These are phyloP conservation scores for Acomys russatus DNA, from an alignment of 2,797 vertebrate genomes.

Conservation along the genomic window DNA sequence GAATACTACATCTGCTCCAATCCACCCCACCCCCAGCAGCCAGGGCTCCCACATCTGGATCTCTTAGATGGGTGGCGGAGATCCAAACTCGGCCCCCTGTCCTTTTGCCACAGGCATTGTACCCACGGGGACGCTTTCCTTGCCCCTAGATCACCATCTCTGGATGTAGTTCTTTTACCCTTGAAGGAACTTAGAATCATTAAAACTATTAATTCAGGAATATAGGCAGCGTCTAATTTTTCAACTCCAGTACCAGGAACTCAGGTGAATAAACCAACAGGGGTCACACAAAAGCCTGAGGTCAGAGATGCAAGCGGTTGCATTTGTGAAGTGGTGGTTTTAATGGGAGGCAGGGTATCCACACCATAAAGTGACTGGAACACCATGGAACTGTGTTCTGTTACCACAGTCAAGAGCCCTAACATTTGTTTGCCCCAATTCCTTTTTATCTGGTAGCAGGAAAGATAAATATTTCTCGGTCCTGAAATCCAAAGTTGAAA, in stretches of 20 bases:
- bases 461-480: constrained; percentile 57
- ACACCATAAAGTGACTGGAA: not conserved
- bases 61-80: too few species aligned
- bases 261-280: constrained; percentile 32
- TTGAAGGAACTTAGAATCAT: constrained; percentile 8
- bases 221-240: not conserved
- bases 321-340: not conserved
- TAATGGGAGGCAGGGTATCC: not conserved
- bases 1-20: not conserved
- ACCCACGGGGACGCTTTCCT: not conserved
- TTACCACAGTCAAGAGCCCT: not conserved
- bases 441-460: constrained; percentile 41
- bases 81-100: not conserved
- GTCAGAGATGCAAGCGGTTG: not conserved
- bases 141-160: not conserved
- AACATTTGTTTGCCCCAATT: not conserved
- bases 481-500: constrained; percentile 39
- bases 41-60: not conserved
- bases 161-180: not conserved
- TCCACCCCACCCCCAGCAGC: not conserved
- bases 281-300: not conserved
- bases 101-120: not conserved
- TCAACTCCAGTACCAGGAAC: not conserved
- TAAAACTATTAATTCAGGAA: constrained; percentile 16
- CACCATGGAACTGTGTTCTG: constrained; percentile 3